A percentile compares a stretch with the other conserved stretches of the same genome.
Evolutionary conservation across 2,888 invertebrate genomes (phyloP).

Genomic region (Steinernema scapterisci): DNA sequence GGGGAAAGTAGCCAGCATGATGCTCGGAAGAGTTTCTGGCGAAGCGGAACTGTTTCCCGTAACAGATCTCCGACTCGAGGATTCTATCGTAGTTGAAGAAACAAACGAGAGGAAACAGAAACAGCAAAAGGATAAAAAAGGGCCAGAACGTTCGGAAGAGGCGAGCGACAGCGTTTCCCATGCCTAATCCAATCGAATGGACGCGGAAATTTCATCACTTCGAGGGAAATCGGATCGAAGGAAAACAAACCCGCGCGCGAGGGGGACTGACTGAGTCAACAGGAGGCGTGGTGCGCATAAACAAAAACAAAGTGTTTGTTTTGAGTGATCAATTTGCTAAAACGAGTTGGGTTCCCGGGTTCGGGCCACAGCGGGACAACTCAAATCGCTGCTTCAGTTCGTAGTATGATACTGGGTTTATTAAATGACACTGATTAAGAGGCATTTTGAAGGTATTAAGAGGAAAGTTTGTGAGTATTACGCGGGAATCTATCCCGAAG

Average conservation of each 20-base stretch:
- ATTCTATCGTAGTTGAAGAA: background rate
- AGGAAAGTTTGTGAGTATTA: too few relatives aligned
- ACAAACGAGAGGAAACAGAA: background rate
- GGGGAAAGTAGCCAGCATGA: too few relatives aligned
- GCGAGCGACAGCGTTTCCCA: background rate
- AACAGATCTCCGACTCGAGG: background rate
- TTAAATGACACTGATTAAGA: too few relatives aligned
- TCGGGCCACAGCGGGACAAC: too few relatives aligned
- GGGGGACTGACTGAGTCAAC: slow-evolving; percentile 15
- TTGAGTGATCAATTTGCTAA: too few relatives aligned
- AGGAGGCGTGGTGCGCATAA: background rate
- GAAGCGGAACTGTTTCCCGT: background rate
- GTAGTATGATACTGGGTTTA: too few relatives aligned
- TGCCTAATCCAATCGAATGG: background rate
- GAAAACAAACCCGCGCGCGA: background rate
- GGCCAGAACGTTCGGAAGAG: background rate
- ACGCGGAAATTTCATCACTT: background rate
- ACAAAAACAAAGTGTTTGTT: background rate
- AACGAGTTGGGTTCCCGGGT: too few relatives aligned
- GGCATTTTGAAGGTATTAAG: too few relatives aligned
- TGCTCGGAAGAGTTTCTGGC: too few relatives aligned
- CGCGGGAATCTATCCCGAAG: too few relatives aligned
- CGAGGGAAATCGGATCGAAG: slow-evolving; percentile 3
- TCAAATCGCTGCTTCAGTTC: too few relatives aligned
- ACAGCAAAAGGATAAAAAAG: background rate